Evolutionary conservation across 2,888 invertebrate genomes (phyloP), one percentile per base, ranked within the genome.

Genomic region (Carabus problematicus): DNA sequence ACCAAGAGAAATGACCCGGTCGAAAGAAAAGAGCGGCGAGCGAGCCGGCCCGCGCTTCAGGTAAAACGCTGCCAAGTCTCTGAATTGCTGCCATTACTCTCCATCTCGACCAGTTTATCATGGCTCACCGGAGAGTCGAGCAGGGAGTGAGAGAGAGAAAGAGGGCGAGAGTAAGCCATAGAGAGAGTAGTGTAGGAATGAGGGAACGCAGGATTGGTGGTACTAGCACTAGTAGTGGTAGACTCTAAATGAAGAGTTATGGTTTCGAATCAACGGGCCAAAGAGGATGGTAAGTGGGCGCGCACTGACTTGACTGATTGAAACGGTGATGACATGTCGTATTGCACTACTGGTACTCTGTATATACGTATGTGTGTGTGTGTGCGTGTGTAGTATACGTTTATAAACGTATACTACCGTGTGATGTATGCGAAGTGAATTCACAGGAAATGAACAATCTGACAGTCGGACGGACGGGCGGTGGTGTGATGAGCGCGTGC

Each of bases 21-120:
- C 75, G 75, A 75, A 72, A 73, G 75, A 72, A 73, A 66, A 61
- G 67, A 71, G 71, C 71, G 63, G 49, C 43, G 72, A 52, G 64
- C 70, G 72, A 66, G 71, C 71, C 70, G 54, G 70, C 72, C 70
- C 68, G 16, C 69, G 72, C 70, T 74, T 72, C 74, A 74, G 74
- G 74, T 74, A 74, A 73, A 73, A 72, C 73, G 73, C 73, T 71
- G 79, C 77, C 79, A 78, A 76, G 76, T 78, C 74, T 72, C 73
- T 73, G 79, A 79, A 81, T 80, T 79, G 80, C 78, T 73, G 74
- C 76, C 79, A 81, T 81, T 80, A 80, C 78, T 81, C 79, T 81
- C 80, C 78, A 80, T 80, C 80, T 78, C 75, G 74, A 72, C 73
- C 74, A 64, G 72, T 74, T 76, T 77, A 77, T 76, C 77, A 77